Percentiles rank a stretch among this genome's conserved stretches.
phyloP scores from a whole-genome alignment of 2,113 vertebrate species.

The Otus sunia region DNA sequence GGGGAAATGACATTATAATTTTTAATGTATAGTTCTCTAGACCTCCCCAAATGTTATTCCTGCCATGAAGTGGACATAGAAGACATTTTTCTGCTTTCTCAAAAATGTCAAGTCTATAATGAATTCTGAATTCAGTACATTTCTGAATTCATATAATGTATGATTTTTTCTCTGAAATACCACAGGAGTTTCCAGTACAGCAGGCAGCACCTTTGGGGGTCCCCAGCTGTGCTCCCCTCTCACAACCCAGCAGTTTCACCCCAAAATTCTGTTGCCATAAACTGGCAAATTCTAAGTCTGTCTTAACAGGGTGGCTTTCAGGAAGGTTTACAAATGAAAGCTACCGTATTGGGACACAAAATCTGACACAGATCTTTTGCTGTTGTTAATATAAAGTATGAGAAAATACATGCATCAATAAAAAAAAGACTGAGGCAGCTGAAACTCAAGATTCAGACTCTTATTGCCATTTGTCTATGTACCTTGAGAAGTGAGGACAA shows the following conservation, averaged over 20 bases:
- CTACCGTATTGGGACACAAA: not conserved
- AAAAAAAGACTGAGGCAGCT: not conserved
- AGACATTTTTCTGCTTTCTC: not conserved
- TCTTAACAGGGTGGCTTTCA: not conserved
- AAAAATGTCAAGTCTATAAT: not conserved
- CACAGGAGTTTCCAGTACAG: not conserved
- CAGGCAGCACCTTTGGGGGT: rapidly evolving
- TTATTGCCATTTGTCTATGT: not conserved
- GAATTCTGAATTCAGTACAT: not conserved
- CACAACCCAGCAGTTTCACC: not conserved
- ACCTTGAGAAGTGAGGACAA: not conserved
- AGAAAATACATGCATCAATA: not conserved
- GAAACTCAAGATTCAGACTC: not conserved
- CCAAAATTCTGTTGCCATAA: not conserved
- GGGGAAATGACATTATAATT: not conserved
- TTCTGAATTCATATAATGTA: not conserved
- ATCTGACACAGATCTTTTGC: not conserved
- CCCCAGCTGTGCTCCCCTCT: not conserved
- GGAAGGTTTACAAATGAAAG: not conserved
- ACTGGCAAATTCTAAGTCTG: not conserved
- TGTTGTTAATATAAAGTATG: not conserved
- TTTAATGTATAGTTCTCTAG: not conserved
- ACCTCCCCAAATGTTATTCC: not conserved
- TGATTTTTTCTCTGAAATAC: not conserved
- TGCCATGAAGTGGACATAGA: not conserved